These are phyloP conservation scores for Microtus richardsoni DNA, from an alignment of 2,113 vertebrate genomes.

Conservation along the genomic window DNA sequence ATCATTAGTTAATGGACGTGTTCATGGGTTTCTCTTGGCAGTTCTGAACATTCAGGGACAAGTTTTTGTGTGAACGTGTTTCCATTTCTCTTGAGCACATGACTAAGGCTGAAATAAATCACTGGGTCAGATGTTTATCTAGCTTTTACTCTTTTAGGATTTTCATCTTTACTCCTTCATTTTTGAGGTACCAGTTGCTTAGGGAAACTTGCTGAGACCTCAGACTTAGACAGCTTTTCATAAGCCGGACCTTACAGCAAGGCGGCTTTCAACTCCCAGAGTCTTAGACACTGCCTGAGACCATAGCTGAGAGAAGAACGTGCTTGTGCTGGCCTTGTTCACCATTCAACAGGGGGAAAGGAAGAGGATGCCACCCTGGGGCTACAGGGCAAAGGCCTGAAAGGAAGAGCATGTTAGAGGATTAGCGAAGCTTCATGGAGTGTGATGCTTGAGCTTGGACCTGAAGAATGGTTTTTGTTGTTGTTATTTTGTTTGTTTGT, in stretches of 20 bases:
- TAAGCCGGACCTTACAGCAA: background rate
- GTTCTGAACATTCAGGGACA: background rate
- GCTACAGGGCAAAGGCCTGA: background rate
- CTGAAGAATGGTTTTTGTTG: background rate
- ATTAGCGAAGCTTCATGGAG: background rate
- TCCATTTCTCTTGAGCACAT: constrained; percentile 37
- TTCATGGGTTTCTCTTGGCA: background rate
- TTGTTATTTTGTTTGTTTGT: too few relatives aligned
- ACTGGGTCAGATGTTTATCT: constrained; percentile 24
- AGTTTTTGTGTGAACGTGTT: background rate
- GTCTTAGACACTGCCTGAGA: background rate
- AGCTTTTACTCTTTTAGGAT: constrained; percentile 13
- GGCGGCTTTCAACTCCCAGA: background rate
- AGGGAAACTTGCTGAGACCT: background rate
- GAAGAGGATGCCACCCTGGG: background rate
- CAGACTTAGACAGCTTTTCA: background rate
- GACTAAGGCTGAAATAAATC: constrained; percentile 21
- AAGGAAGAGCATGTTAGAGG: accelerated
- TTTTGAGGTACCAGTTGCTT: background rate
- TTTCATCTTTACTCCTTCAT: background rate
- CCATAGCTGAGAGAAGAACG: background rate
- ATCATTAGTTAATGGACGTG: background rate
- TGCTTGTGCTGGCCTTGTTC: background rate
- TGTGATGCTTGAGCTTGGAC: background rate
- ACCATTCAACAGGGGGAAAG: background rate